A percentile compares a stretch with the other conserved stretches of the same genome.
These are phyloP conservation scores for Tragelaphus buxtoni DNA, from an alignment of 2,113 vertebrate species.

Conservation along the genomic window DNA sequence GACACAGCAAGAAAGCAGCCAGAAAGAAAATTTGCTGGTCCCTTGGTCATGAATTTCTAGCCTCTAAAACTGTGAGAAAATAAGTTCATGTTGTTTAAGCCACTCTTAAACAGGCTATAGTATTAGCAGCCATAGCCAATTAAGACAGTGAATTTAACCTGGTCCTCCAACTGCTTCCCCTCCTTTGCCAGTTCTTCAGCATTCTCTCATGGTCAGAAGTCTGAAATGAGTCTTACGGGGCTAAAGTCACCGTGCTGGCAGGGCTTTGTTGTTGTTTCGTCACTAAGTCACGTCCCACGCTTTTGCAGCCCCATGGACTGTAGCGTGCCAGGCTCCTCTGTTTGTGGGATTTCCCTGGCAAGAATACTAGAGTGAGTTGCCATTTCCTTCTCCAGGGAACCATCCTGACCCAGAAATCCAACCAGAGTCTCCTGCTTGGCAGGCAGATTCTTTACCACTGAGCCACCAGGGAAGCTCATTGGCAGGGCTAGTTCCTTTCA, in stretches of 20 bases:
- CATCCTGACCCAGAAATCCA: not conserved
- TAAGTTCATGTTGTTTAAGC: not conserved
- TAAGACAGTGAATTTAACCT: not conserved
- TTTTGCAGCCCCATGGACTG: not conserved
- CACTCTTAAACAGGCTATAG: not conserved
- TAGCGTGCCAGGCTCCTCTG: not conserved
- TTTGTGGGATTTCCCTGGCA: not conserved
- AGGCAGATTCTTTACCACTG: not conserved
- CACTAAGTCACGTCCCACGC: not conserved
- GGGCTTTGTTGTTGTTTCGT: not conserved
- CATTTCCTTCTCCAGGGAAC: not conserved
- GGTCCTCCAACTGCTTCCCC: not conserved
- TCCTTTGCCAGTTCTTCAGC: not conserved
- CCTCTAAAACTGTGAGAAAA: not conserved
- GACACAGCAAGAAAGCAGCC: not conserved
- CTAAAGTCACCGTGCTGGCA: not conserved
- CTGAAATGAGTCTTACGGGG: not conserved
- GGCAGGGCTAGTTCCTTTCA: not conserved
- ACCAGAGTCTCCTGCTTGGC: not conserved
- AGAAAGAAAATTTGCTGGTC: not conserved
- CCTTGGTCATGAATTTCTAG: not conserved
- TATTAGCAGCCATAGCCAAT: not conserved
- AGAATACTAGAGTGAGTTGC: not conserved
- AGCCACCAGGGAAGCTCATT: not conserved
- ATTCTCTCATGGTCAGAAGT: not conserved